These are phyloP conservation scores for Deilephila elpenor DNA, from an alignment of 2,888 invertebrate genomes.

Conservation along the genomic window DNA sequence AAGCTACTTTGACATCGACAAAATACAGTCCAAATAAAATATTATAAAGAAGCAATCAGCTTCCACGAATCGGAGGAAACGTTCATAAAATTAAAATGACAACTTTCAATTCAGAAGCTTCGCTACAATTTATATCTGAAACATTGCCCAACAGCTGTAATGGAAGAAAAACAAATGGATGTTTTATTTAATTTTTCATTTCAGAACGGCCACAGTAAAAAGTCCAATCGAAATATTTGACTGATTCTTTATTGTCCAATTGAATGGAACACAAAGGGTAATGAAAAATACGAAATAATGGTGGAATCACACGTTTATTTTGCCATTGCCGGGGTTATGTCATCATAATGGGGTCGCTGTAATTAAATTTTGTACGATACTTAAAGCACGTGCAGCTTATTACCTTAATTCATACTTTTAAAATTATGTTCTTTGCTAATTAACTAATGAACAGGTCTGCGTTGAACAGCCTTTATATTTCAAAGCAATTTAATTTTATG, in stretches of 20 bases:
- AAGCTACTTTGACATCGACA: not conserved
- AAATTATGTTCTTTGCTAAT: not conserved
- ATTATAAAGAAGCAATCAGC: not conserved
- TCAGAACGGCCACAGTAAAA: constrained; percentile 34
- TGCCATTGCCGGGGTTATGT: not conserved
- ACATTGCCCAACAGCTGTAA: constrained; percentile 11
- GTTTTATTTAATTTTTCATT: constrained; percentile 33
- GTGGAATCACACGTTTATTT: constrained; percentile 32
- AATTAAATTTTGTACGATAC: constrained; percentile 7
- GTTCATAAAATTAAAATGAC: not conserved
- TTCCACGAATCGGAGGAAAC: not conserved
- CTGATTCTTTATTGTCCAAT: constrained; percentile 41
- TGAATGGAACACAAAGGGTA: constrained; percentile 44
- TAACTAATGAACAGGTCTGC: not conserved
- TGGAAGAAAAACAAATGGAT: constrained; percentile 29
- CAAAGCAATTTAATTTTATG: not conserved
- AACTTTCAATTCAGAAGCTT: not conserved
- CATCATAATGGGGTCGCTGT: constrained; percentile 1
- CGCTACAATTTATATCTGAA: constrained; percentile 7
- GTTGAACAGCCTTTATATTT: not conserved
- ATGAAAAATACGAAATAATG: constrained; percentile 42
- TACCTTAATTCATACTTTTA: not conserved
- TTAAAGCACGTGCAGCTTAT: not conserved
- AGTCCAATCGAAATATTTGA: constrained; percentile 43
- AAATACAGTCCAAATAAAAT: not conserved